Base-by-base conservation (phyloP, 1,140 invertebrate species). In the Lethrus apterus region DNA sequence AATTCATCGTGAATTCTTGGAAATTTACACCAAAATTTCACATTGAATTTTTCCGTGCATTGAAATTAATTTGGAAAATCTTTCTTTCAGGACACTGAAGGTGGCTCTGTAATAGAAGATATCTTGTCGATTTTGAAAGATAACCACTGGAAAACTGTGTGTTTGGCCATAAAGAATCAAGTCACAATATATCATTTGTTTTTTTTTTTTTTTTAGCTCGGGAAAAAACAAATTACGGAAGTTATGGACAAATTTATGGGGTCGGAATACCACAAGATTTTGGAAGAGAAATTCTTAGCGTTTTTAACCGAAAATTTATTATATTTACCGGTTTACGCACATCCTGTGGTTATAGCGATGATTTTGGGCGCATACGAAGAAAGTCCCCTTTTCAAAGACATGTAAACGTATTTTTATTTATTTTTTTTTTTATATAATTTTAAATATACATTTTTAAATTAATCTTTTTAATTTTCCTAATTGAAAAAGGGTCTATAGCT, bases 311-410 rank as follows among this genome's bases (percentile, higher is more conserved):
- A 57, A 3, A 57, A 64, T 36, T 33, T 52, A 13, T 48, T 44
- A 24, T 48, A 52, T 30, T 36, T 65, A 18, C 58, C 60, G 7
- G 64, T 65, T 61, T 65, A 65, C 36, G 60, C 57, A 7, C 56
- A 65, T 51, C 61, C 59, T 8, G 32, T 55, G 8, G 18, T 59
- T 7, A 45, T 62, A 1, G 56, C 50, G 18, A 54, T 52, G 40
- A 53, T 62, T 15, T 15, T 63, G 29, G 49, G 56, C 18, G 55
- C 51, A 8, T 60, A 49, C 30, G 55, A 60, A 21, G 54, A 52
- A 15, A 65, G 61, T 53, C 59, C 61, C n/a, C 36, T 65, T 47
- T 65, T 65, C 42, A 33, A 48, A 13, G 40, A 49, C 15, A 41
- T 34, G 3, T 48, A 43, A 48, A 29, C 7, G n/a, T 29, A 29